Conservation (phyloP, 1,140 invertebrate genomes). For the Cyphomyrmex costatus region DNA sequence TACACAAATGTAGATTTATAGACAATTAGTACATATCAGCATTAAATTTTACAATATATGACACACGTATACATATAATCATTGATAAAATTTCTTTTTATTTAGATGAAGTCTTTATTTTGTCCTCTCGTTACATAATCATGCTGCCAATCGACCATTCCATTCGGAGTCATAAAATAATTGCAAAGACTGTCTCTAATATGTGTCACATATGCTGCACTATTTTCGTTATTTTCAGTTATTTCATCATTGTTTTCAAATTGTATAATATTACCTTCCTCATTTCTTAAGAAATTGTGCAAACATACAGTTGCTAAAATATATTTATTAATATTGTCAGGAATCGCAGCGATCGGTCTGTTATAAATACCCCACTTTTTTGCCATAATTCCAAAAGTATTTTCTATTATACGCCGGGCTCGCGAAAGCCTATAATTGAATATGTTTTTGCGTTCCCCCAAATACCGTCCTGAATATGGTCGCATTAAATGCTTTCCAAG, state of each 20-base stretch:
- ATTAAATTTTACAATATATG: not conserved
- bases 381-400: not conserved
- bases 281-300: conserved; percentile 1
- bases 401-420: conserved; percentile 33
- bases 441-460: conserved; percentile 1
- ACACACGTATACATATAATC: not conserved
- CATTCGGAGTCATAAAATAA: conserved; percentile 30
- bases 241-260: conserved; percentile 23
- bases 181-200: conserved; percentile 10
- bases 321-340: conserved; percentile 29
- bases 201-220: not conserved
- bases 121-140: conserved; percentile 8
- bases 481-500: conserved; percentile 24
- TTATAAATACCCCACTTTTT: conserved; percentile 28
- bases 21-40: not conserved
- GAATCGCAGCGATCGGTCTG: conserved; percentile 18
- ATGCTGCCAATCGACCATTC: conserved; percentile 3
- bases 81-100: not conserved
- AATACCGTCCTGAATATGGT: conserved; percentile 3
- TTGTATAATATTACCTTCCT: conserved; percentile 7
- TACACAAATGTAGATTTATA: no score
- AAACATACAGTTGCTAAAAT: conserved; percentile 20
- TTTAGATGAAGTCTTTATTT: conserved; percentile 11
- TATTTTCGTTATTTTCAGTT: not conserved
- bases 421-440: conserved; percentile 31